phyloP scores from a whole-genome alignment of 37 sponge, comb jelly and placozoan genomes.

The Spongia lamella region DNA sequence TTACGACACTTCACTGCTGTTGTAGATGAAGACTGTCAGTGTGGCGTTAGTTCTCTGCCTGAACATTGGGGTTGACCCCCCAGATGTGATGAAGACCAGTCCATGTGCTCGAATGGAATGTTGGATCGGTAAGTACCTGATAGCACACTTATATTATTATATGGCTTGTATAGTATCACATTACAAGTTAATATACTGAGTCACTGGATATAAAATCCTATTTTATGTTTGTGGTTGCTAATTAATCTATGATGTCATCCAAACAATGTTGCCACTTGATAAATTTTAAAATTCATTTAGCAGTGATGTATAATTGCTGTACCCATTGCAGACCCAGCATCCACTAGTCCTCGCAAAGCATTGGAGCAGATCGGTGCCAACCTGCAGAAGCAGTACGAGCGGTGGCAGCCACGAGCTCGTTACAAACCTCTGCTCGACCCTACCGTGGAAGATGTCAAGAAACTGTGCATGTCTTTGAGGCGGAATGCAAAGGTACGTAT shows the following conservation, averaged over 20 bases:
- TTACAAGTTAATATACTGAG: too few species aligned
- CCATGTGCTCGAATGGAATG: constrained; percentile 93
- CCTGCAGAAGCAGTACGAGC: constrained; percentile 90
- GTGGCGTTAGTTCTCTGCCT: constrained; percentile 84
- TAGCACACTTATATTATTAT: too few species aligned
- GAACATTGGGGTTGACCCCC: constrained; percentile 94
- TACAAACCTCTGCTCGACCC: constrained; percentile 93
- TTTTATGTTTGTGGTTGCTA: background rate
- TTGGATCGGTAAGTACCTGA: constrained; percentile 92
- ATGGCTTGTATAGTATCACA: too few species aligned
- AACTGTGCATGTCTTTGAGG: constrained; percentile 80
- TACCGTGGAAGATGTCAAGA: constrained; percentile 89
- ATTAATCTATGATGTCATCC: background rate
- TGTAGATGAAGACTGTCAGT: constrained; percentile 86
- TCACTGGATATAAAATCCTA: too few species aligned
- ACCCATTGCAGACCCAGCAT: constrained; percentile 67
- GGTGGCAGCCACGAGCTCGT: constrained; percentile 94
- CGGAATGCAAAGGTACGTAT: constrained; percentile 86
- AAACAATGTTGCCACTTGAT: background rate
- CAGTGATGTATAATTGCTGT: constrained; percentile 5
- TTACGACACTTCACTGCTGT: too few species aligned
- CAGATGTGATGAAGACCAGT: constrained; percentile 83
- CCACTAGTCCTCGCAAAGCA: constrained; percentile 78
- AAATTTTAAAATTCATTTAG: background rate
- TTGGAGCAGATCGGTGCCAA: constrained; percentile 72